Evolutionary conservation across 2,113 vertebrate species (phyloP).

Genomic region (Caranx ignobilis): DNA sequence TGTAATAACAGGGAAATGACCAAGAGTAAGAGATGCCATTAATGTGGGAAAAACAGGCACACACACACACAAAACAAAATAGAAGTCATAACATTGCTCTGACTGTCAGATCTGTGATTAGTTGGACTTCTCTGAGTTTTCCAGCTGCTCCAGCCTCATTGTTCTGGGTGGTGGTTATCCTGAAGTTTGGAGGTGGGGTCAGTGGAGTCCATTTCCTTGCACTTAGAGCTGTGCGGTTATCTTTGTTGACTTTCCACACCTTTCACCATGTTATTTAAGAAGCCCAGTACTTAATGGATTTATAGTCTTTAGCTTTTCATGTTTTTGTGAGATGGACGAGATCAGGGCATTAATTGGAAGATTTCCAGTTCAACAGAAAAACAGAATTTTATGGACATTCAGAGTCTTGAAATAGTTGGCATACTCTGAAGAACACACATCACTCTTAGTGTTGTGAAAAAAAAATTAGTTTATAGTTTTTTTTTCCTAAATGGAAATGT

Average conservation of each 20-base stretch:
- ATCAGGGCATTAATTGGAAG: background rate
- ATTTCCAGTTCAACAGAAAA: conserved; percentile 11
- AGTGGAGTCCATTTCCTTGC: conserved; percentile 76
- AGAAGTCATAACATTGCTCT: conserved; percentile 33
- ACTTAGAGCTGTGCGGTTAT: conserved; percentile 68
- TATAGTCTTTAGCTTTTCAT: conserved; percentile 11
- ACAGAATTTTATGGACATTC: background rate
- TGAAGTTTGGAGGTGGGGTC: conserved; percentile 67
- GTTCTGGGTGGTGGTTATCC: conserved; percentile 72
- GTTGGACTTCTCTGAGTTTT: conserved; percentile 27
- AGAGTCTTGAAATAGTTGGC: conserved; percentile 10
- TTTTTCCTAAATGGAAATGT: background rate
- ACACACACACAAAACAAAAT: background rate
- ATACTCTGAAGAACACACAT: background rate
- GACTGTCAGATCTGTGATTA: conserved; percentile 11
- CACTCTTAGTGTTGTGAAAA: background rate
- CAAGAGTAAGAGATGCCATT: background rate
- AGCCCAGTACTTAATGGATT: conserved; percentile 41
- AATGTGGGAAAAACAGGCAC: background rate
- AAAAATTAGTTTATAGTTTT: background rate
- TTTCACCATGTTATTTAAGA: conserved; percentile 55
- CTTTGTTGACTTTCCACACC: conserved; percentile 69
- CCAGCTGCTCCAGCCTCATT: conserved; percentile 70
- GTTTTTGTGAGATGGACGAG: background rate
- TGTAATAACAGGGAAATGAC: background rate